phyloP scores from a whole-genome alignment of 2,797 vertebrate genomes.

The Myripristis murdjan region DNA sequence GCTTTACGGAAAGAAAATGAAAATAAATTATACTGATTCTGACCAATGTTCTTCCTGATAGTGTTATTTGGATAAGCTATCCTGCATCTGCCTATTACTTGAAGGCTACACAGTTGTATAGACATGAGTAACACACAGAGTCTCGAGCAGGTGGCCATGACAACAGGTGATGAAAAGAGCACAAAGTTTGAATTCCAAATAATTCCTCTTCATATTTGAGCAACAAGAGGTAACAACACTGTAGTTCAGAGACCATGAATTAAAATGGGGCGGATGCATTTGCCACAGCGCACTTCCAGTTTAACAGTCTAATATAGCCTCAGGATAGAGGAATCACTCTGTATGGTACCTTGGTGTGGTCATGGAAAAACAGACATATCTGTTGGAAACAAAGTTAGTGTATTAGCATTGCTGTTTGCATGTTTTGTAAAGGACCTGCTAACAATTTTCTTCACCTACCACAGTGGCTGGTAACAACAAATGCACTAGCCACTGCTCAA shows the following conservation, averaged over 20 bases:
- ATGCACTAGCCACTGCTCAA: neutral
- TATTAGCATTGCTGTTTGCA: no score
- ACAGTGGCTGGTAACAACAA: constrained; percentile 3
- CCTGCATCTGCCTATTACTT: neutral
- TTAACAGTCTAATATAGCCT: no score
- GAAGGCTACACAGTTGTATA: neutral
- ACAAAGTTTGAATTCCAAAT: constrained; percentile 27
- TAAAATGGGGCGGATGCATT: neutral
- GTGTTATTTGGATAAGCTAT: neutral
- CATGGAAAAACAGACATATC: no score
- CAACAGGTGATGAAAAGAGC: constrained; percentile 17
- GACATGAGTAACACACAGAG: no score
- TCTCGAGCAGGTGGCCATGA: constrained; percentile 1
- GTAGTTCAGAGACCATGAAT: neutral
- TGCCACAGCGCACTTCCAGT: no score
- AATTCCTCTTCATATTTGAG: constrained; percentile 17
- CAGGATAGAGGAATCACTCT: no score
- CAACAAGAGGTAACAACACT: neutral
- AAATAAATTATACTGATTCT: neutral
- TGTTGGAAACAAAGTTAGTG: no score
- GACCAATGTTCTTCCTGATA: no score
- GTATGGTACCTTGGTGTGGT: no score
- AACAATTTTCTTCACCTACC: neutral
- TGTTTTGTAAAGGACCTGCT: neutral
- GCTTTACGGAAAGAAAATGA: neutral